phyloP scores from a whole-genome alignment of 2,888 invertebrate genomes.

The Drosophila nigricruria region DNA sequence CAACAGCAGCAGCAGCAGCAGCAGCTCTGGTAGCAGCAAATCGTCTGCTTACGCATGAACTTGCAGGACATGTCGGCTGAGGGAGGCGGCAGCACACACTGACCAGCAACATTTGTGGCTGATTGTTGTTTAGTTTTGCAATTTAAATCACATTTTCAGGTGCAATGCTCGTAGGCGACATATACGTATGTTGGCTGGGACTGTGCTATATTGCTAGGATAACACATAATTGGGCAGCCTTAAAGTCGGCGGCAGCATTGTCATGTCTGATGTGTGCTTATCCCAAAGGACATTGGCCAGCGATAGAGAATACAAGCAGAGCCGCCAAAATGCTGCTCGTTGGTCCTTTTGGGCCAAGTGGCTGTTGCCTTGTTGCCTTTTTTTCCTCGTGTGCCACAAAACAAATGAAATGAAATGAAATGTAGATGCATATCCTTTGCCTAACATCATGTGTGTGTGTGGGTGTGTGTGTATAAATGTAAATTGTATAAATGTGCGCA shows the following conservation, averaged over 20 bases:
- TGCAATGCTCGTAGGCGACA: conserved; percentile 50
- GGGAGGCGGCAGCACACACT: conserved; percentile 8
- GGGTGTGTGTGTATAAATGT: conserved; percentile 65
- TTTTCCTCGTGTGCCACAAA: conserved; percentile 28
- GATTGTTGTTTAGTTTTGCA: conserved; percentile 80
- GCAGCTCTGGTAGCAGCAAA: conserved; percentile 45
- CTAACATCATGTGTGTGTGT: conserved; percentile 31
- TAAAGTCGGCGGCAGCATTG: conserved; percentile 37
- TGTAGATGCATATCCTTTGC: conserved; percentile 69
- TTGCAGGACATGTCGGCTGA: conserved; percentile 24
- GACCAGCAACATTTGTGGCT: conserved; percentile 37
- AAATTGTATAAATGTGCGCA: conserved; percentile 80
- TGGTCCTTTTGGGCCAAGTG: conserved; percentile 22
- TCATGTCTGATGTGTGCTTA: conserved; percentile 25
- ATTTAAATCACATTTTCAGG: conserved; percentile 76
- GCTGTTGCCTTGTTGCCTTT: conserved; percentile 29
- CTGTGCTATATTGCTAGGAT: conserved; percentile 23
- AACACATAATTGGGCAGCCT: conserved; percentile 50
- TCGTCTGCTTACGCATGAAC: conserved; percentile 61
- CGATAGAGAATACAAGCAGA: conserved; percentile 23
- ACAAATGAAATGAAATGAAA: conserved; percentile 77
- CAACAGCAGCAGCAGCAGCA: conserved; percentile 29
- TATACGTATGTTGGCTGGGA: conserved; percentile 23
- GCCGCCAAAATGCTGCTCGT: conserved; percentile 36
- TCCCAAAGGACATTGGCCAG: conserved; percentile 17